A percentile compares a stretch with the other conserved stretches of the same genome.
Evolutionary conservation across 2,888 invertebrate genomes (phyloP).

Genomic region (Microchrysa polita): DNA sequence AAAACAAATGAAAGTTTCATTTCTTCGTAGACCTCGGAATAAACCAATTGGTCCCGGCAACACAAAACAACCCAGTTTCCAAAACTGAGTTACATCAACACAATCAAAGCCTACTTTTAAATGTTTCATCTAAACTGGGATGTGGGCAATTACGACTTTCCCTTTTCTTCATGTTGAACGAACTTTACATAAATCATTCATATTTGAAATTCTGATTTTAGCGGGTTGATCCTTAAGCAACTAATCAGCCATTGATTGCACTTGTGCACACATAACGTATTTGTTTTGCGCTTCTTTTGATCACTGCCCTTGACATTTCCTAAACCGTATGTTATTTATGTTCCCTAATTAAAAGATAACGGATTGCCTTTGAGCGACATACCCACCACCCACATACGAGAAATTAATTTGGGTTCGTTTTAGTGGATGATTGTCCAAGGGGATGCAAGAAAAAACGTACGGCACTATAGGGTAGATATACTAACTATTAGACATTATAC

Average conservation of each 20-base stretch:
- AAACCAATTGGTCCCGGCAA: no score
- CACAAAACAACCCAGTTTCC: no score
- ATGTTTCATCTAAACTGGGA: no score
- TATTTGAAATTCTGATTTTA: background rate
- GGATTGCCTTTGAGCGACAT: constrained; percentile 35
- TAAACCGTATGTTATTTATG: constrained; percentile 43
- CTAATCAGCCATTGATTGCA: constrained; percentile 36
- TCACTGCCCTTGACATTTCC: constrained; percentile 17
- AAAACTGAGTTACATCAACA: no score
- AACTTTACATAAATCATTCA: background rate
- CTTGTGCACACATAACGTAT: constrained; percentile 41
- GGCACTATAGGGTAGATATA: no score
- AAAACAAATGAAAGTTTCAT: no score
- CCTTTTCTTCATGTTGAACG: no score
- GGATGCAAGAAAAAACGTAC: background rate
- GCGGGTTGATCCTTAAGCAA: constrained; percentile 9
- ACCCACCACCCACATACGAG: constrained; percentile 33
- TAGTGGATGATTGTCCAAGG: constrained; percentile 9
- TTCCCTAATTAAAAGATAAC: constrained; percentile 43
- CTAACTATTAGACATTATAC: no score
- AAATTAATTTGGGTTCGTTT: constrained; percentile 39
- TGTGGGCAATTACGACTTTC: no score
- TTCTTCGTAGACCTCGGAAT: no score
- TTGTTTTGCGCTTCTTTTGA: constrained; percentile 24
- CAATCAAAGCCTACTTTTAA: no score